Conservation (phyloP, 35 echinoderm and acorn worm genomes). For the Holothuria glaberrima region DNA sequence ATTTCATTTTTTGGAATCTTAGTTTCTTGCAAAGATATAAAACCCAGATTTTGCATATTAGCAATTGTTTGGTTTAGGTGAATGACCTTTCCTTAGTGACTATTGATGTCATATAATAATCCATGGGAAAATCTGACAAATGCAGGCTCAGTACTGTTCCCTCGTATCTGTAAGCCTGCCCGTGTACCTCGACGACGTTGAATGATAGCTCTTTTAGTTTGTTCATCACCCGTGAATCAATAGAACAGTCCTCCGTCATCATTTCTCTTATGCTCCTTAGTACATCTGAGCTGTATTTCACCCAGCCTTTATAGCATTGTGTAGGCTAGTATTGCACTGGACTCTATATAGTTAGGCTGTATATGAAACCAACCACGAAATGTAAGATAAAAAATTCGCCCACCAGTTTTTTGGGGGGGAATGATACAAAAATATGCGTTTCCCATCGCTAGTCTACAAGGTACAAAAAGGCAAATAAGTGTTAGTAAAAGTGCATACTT, state of each 20-base stretch:
- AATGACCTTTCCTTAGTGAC: constrained; percentile 1
- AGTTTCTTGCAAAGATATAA: not conserved
- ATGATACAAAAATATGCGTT: not conserved
- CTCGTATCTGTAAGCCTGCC: not conserved
- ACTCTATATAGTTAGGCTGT: constrained; percentile 3
- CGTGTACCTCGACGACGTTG: not conserved
- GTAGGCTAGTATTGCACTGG: not conserved
- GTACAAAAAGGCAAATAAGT: not conserved
- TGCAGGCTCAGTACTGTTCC: no score
- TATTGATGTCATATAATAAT: constrained; percentile 12
- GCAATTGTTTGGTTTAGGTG: constrained; percentile 31
- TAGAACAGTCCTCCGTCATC: constrained; percentile 4
- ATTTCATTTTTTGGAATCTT: constrained; percentile 25
- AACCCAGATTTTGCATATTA: constrained; percentile 20
- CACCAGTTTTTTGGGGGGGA: not conserved
- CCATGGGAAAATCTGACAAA: no score
- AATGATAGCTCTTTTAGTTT: not conserved
- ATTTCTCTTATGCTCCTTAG: not conserved
- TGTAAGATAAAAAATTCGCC: not conserved
- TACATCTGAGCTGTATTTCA: constrained; percentile 17
- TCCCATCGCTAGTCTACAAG: not conserved
- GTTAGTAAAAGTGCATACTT: not conserved
- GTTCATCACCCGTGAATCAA: constrained; percentile 1
- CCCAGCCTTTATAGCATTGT: constrained; percentile 12
- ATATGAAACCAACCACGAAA: not conserved